phyloP scores from a whole-genome alignment of 1,140 invertebrate species.

The Leptinotarsa lineolata region DNA sequence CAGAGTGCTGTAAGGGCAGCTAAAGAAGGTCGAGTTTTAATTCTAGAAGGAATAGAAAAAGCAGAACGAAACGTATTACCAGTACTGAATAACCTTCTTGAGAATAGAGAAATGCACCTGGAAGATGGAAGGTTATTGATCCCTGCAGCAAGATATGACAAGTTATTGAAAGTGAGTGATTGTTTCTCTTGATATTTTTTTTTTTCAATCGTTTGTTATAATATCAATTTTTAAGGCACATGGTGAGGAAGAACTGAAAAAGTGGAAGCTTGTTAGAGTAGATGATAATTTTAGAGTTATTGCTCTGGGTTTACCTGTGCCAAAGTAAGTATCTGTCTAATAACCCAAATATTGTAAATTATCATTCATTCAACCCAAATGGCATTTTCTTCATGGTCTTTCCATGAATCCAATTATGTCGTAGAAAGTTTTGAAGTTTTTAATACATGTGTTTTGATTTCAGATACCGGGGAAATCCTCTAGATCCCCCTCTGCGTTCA shows the following conservation, averaged over 20 bases:
- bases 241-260: slow-evolving; percentile 76
- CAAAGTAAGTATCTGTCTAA: slow-evolving; percentile 57
- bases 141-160: slow-evolving; percentile 86
- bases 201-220: background rate
- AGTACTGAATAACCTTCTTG: slow-evolving; percentile 96
- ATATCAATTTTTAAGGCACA: slow-evolving; percentile 66
- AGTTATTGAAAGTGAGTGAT: slow-evolving; percentile 74
- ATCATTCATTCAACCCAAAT: background rate
- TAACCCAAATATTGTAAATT: background rate
- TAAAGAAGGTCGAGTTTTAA: slow-evolving; percentile 81
- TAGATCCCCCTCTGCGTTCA: slow-evolving; percentile 94
- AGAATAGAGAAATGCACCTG: slow-evolving; percentile 97
- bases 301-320: slow-evolving; percentile 85
- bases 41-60: slow-evolving; percentile 97
- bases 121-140: slow-evolving; percentile 96
- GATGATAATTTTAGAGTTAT: slow-evolving; percentile 91
- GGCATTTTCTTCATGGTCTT: background rate
- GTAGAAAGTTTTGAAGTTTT: no score
- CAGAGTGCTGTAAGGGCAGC: slow-evolving; percentile 91
- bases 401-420: no score
- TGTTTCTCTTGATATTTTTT: background rate
- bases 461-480: slow-evolving; percentile 84
- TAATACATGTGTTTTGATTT: background rate
- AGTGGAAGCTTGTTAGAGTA: slow-evolving; percentile 86
- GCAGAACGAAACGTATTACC: slow-evolving; percentile 96